A percentile compares a stretch with the other conserved stretches of the same genome.
phyloP scores from a whole-genome alignment of 1,140 invertebrate species.

The Drosophila nannoptera region DNA sequence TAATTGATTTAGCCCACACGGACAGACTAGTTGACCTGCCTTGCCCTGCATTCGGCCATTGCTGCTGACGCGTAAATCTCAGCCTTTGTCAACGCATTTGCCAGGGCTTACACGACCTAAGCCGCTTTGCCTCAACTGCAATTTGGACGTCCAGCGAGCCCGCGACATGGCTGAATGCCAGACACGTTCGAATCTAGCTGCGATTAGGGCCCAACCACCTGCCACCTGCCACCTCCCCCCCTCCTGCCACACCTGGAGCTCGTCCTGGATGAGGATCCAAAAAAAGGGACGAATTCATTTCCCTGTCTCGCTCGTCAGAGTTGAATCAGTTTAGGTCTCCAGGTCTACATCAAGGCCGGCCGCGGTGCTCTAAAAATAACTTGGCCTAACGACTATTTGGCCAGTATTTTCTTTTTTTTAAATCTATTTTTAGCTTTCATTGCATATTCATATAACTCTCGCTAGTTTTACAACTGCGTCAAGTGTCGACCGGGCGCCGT shows the following conservation, averaged over 20 bases:
- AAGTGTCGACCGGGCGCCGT: conserved; percentile 16
- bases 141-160: conserved; percentile 15
- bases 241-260: no score
- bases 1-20: conserved; percentile 68
- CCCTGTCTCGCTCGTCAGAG: no score
- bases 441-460: conserved; percentile 6
- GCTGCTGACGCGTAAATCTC: conserved; percentile 66
- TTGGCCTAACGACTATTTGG: no score
- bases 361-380: no score
- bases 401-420: no score
- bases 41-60: conserved; percentile 19
- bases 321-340: no score
- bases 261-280: no score
- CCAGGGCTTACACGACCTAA: conserved; percentile 69
- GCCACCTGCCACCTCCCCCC: no score
- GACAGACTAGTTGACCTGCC: conserved; percentile 48
- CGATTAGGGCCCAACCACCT: conserved; percentile 8
- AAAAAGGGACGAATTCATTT: no score
- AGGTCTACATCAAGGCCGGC: no score
- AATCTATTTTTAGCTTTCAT: no score
- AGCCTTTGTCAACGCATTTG: conserved; percentile 55
- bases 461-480: conserved; percentile 2
- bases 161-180: background rate
- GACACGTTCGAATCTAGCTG: conserved; percentile 20
- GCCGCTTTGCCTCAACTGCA: conserved; percentile 51